These are phyloP conservation scores for Columba livia DNA, from an alignment of 2,113 vertebrate genomes.

Conservation along the genomic window DNA sequence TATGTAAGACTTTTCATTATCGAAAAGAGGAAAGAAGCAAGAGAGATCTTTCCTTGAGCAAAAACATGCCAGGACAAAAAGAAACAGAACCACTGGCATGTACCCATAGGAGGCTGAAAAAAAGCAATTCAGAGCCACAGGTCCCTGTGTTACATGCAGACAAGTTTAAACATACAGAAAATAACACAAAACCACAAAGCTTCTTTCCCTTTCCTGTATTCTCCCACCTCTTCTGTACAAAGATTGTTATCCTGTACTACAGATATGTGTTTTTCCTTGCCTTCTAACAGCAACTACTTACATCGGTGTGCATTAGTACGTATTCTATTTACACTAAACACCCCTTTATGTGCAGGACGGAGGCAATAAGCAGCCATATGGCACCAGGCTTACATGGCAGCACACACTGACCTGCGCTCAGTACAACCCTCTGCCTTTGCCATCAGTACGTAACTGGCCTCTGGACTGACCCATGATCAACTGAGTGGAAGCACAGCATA, in stretches of 20 bases:
- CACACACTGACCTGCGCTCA: neutral
- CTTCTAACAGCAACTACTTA: neutral
- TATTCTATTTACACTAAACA: neutral
- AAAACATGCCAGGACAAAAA: neutral
- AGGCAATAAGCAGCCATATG: neutral
- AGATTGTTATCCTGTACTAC: neutral
- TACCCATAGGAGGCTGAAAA: neutral
- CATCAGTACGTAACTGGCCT: rapidly evolving
- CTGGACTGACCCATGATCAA: neutral
- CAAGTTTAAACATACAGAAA: neutral
- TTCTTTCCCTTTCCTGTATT: neutral
- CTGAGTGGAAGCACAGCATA: neutral
- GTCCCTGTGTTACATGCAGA: neutral
- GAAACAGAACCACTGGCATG: neutral
- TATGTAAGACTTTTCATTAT: neutral
- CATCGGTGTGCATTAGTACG: rapidly evolving
- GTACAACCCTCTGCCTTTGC: neutral
- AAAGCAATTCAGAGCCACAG: neutral
- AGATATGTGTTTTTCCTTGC: neutral
- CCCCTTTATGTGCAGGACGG: neutral
- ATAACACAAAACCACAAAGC: neutral
- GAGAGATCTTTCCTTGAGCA: neutral
- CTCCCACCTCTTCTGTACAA: neutral
- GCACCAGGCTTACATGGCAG: neutral
- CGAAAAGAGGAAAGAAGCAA: neutral